Evolutionary conservation across 2,888 invertebrate species (phyloP).

Genomic region (Boloria euphrosyne): DNA sequence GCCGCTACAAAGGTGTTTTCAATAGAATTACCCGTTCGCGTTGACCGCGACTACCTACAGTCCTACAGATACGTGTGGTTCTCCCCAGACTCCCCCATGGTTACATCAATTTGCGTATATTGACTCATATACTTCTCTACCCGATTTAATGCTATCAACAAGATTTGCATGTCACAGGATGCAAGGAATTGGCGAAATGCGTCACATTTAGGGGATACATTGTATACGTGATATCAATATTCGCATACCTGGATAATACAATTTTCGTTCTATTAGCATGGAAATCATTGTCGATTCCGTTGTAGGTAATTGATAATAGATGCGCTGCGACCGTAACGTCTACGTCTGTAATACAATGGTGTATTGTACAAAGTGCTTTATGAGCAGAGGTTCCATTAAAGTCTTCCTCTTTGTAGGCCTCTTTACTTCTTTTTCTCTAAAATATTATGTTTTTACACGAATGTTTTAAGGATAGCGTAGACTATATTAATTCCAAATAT

Average conservation of each 20-base stretch:
- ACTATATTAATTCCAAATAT: slow-evolving; percentile 3
- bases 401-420: slow-evolving; percentile 27
- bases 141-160: slow-evolving; percentile 78
- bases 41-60: slow-evolving; percentile 46
- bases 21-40: slow-evolving; percentile 63
- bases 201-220: slow-evolving; percentile 40
- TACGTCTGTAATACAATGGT: slow-evolving; percentile 37
- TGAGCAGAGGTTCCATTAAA: slow-evolving; percentile 32
- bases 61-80: slow-evolving; percentile 48
- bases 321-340: slow-evolving; percentile 37
- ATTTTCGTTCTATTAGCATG: slow-evolving; percentile 45
- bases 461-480: background rate
- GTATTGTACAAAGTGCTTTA: slow-evolving; percentile 28
- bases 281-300: slow-evolving; percentile 40
- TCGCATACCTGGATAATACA: slow-evolving; percentile 42
- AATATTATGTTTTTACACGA: slow-evolving; percentile 12
- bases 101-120: slow-evolving; percentile 69
- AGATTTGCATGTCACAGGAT: slow-evolving; percentile 81
- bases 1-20: slow-evolving; percentile 58
- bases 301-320: slow-evolving; percentile 37
- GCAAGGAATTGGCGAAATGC: slow-evolving; percentile 44
- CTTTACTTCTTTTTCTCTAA: slow-evolving; percentile 21
- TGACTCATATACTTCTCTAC: slow-evolving; percentile 61
- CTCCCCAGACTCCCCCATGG: slow-evolving; percentile 56
- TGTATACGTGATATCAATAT: slow-evolving; percentile 44